Conservation (phyloP, 23 tunicate species). For the Styela clava region DNA sequence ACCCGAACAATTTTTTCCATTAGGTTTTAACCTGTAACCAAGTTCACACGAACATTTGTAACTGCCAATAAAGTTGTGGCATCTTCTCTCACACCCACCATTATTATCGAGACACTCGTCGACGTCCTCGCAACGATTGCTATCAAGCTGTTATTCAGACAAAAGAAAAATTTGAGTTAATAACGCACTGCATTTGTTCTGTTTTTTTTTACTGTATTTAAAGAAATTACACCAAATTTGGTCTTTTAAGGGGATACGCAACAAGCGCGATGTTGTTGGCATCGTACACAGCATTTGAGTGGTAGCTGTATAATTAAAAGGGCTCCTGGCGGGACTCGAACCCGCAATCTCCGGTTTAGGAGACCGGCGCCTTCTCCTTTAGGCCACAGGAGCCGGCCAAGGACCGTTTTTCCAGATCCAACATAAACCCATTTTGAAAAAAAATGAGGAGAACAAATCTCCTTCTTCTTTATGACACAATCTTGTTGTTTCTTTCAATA, state of each 20-base stretch:
- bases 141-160: constrained; percentile 43
- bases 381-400: constrained; percentile 87
- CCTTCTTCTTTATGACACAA: no score
- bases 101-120: constrained; percentile 59
- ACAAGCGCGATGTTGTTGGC: no score
- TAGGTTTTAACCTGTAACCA: constrained; percentile 43
- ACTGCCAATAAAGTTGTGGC: constrained; percentile 62
- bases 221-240: no score
- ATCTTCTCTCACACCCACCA: constrained; percentile 82
- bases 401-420: no score
- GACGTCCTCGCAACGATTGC: constrained; percentile 34
- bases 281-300: no score
- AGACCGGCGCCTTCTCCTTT: constrained; percentile 97
- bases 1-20: constrained; percentile 53
- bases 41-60: constrained; percentile 59
- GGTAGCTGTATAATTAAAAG: neutral
- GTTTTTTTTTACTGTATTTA: no score
- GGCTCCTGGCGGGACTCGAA: constrained; percentile 98
- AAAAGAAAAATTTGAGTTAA: no score
- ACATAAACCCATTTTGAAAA: no score
- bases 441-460: no score
- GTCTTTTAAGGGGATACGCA: no score
- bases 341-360: constrained; percentile 97
- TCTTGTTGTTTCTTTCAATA: no score
- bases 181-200: no score